These are phyloP conservation scores for Oncorhynchus kisutch DNA, from an alignment of 2,113 vertebrate genomes.

Conservation along the genomic window DNA sequence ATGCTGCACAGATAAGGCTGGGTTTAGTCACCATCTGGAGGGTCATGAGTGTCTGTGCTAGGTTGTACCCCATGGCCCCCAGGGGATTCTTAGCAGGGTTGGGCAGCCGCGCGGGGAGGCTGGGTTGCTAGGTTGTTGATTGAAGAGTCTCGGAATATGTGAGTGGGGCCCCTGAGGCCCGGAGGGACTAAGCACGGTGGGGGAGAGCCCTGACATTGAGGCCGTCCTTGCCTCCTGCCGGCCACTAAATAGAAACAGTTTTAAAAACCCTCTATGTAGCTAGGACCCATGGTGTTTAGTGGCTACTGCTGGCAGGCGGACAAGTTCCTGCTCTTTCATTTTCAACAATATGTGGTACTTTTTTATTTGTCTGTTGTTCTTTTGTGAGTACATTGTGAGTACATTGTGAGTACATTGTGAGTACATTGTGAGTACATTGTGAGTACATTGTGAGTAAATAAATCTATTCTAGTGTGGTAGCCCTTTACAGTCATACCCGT, in stretches of 20 bases:
- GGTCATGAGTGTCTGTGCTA: neutral
- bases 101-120: conserved; percentile 21
- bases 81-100: conserved; percentile 29
- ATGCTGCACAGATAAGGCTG: neutral
- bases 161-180: conserved; percentile 39
- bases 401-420: too few relatives aligned
- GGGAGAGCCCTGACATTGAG: conserved; percentile 31
- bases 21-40: neutral
- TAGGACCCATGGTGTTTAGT: neutral
- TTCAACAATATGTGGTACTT: neutral
- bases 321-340: neutral
- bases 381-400: neutral
- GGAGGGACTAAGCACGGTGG: conserved; percentile 27
- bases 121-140: conserved; percentile 52
- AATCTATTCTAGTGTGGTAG: too few relatives aligned
- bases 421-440: too few relatives aligned
- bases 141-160: conserved; percentile 59
- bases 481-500: too few relatives aligned
- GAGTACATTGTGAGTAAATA: neutral
- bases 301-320: neutral
- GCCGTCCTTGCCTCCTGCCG: conserved; percentile 29
- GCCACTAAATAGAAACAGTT: conserved; percentile 24
- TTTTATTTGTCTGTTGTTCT: neutral
- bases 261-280: neutral
- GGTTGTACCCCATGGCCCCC: conserved; percentile 13